These are phyloP conservation scores for Periophthalmus modestus DNA, from an alignment of 2,113 vertebrate genomes.

Conservation along the genomic window DNA sequence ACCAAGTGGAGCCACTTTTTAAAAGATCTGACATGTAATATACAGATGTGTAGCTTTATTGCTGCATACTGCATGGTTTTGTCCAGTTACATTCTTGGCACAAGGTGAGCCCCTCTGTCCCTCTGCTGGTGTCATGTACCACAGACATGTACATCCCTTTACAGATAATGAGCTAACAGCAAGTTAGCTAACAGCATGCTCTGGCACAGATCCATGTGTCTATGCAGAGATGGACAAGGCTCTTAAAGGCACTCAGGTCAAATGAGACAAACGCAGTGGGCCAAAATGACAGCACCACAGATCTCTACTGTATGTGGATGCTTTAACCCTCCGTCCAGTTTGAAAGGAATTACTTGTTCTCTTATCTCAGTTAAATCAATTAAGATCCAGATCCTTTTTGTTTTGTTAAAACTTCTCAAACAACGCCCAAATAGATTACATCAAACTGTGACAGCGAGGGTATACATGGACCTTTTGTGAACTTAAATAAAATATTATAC, in stretches of 20 bases:
- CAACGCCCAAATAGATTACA: neutral
- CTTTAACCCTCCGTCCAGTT: neutral
- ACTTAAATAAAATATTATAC: neutral
- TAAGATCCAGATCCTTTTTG: neutral
- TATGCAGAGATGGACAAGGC: constrained; percentile 17
- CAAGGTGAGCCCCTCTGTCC: neutral
- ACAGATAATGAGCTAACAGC: constrained; percentile 38
- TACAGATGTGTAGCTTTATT: neutral
- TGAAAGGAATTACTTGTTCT: constrained; percentile 10
- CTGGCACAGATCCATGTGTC: constrained; percentile 37
- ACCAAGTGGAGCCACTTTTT: neutral
- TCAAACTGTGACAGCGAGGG: neutral
- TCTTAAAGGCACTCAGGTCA: constrained; percentile 10
- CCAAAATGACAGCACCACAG: neutral
- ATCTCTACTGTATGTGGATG: neutral
- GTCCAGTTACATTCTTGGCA: neutral
- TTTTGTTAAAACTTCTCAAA: neutral
- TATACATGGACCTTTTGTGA: constrained; percentile 15
- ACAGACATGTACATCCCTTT: constrained; percentile 21
- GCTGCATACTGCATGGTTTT: neutral
- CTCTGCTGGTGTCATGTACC: constrained; percentile 1
- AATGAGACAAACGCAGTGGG: constrained; percentile 11
- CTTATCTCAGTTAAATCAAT: neutral
- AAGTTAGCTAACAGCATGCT: constrained; percentile 25
- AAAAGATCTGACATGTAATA: neutral